Evolutionary conservation across 2,113 vertebrate species (phyloP).

Genomic region (Tychaedon coryphoeus): DNA sequence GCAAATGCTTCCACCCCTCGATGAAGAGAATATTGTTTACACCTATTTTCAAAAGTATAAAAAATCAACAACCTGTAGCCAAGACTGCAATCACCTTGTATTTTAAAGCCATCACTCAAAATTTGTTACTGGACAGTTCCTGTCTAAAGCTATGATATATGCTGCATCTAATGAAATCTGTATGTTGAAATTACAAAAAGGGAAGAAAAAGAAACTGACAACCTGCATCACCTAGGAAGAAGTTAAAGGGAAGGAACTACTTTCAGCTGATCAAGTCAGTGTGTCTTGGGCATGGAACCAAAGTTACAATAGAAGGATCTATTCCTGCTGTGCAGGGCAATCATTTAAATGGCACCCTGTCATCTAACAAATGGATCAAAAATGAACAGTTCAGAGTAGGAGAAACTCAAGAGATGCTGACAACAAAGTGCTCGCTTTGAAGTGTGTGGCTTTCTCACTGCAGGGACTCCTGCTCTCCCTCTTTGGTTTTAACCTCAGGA

Average conservation of each 20-base stretch:
- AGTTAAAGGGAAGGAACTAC: constrained; percentile 54
- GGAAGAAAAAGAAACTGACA: constrained; percentile 47
- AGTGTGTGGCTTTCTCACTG: constrained; percentile 71
- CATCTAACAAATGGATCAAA: constrained; percentile 52
- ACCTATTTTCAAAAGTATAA: constrained; percentile 60
- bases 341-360: constrained; percentile 71
- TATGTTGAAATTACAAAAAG: constrained; percentile 62
- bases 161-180: constrained; percentile 77
- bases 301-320: constrained; percentile 84
- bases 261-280: constrained; percentile 69
- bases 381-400: constrained; percentile 62
- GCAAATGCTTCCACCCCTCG: constrained; percentile 79
- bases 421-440: constrained; percentile 57
- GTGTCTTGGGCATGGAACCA: constrained; percentile 85
- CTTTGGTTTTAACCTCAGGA: constrained; percentile 82
- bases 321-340: constrained; percentile 96
- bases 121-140: constrained; percentile 79
- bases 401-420: constrained; percentile 64
- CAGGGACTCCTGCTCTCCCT: constrained; percentile 56
- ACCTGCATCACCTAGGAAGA: constrained; percentile 55
- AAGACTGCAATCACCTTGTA: constrained; percentile 72
- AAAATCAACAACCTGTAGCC: constrained; percentile 62
- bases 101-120: constrained; percentile 80
- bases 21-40: constrained; percentile 81
- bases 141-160: constrained; percentile 77